Base-by-base conservation (phyloP, 2,797 vertebrate genomes). In the Mormyrus proboscirostris region DNA sequence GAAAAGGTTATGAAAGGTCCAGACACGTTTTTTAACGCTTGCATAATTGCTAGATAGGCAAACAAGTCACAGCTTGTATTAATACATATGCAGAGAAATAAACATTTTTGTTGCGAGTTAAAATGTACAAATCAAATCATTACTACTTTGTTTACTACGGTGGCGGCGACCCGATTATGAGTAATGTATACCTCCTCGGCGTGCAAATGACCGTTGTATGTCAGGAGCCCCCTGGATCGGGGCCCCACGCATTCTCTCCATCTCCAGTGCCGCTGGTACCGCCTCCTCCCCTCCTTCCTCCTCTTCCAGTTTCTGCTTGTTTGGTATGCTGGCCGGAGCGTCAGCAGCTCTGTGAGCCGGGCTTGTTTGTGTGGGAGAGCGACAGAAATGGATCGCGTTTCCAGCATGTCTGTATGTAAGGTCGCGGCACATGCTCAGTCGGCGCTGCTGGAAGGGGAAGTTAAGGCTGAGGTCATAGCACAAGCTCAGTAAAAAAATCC, bases 401-500 rank as follows among this genome's bases (percentile, higher is more conserved):
- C 93, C 89, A 91, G 88, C 65, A 69, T 49, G 95, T 89, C 92
- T 88, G 95, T 93, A 93, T 94, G 95, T 94, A 93, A 94, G 96
- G 98, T 99, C 98, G 98, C 96, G 95, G 98, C 98, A 98, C 98
- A 99, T 99, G 98, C 98, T 98, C 98, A 98, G 98, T 99, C 92
- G 95, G 90, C 96, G 93, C 96, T 94, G 92, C 93, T 94, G 94
- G 96, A 96, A 94, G 97, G 96, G 95, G 96, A 97, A 97, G 94
- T 96, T 96, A 95, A 94, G 96, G 96, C 98, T 98, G 97, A 98
- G 98, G 98, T 99, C 98, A 98, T 94, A 97, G 97, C 98, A 97
- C 97, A 96, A 96, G 97, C 97, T 98, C 97, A 95, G 97, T 97
- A 97, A 92, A 95, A 87, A 95, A 87, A 95, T 97, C 96, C 97